Conservation (phyloP, 2,888 invertebrate genomes). For the Lasioglossum pauxillum region DNA sequence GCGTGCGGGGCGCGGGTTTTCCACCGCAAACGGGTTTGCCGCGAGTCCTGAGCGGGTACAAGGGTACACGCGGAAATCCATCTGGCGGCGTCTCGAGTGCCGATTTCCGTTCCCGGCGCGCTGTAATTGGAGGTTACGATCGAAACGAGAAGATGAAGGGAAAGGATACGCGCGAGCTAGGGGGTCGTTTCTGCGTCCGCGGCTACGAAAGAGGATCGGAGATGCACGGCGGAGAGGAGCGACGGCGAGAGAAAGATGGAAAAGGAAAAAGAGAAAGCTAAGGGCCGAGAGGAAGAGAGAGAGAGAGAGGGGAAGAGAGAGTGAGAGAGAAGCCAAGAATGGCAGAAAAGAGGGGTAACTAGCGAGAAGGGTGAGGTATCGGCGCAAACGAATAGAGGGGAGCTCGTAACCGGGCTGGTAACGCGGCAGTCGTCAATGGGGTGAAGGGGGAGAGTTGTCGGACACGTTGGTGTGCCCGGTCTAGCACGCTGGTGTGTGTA, state of each 20-base stretch:
- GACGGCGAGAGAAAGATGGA: not conserved
- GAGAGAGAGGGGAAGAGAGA: slow-evolving; percentile 6
- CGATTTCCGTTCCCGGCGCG: slow-evolving; percentile 48
- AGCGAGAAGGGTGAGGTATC: slow-evolving; percentile 52
- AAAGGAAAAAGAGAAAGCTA: slow-evolving; percentile 16
- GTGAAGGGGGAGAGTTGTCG: slow-evolving; percentile 44
- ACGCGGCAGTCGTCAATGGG: slow-evolving; percentile 54
- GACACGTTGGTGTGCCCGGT: slow-evolving; percentile 36
- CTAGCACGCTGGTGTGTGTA: slow-evolving; percentile 50
- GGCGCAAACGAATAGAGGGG: slow-evolving; percentile 55
- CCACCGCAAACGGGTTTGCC: slow-evolving; percentile 50
- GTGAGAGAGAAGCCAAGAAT: slow-evolving; percentile 35
- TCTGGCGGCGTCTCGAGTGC: slow-evolving; percentile 34
- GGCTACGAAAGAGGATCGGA: slow-evolving; percentile 34
- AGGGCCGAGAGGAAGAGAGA: slow-evolving; percentile 28
- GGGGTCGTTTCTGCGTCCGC: slow-evolving; percentile 53
- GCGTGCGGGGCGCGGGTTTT: slow-evolving; percentile 28
- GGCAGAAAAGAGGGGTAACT: slow-evolving; percentile 40
- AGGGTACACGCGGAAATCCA: slow-evolving; percentile 49
- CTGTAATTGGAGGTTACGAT: slow-evolving; percentile 50
- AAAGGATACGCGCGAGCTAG: slow-evolving; percentile 26
- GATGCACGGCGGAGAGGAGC: slow-evolving; percentile 12
- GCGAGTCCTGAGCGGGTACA: slow-evolving; percentile 10
- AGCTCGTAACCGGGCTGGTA: slow-evolving; percentile 68
- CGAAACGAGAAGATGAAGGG: slow-evolving; percentile 15